Conservation (phyloP, 53 echinoderm and acorn worm genomes). For the Echinarachnius parma region DNA sequence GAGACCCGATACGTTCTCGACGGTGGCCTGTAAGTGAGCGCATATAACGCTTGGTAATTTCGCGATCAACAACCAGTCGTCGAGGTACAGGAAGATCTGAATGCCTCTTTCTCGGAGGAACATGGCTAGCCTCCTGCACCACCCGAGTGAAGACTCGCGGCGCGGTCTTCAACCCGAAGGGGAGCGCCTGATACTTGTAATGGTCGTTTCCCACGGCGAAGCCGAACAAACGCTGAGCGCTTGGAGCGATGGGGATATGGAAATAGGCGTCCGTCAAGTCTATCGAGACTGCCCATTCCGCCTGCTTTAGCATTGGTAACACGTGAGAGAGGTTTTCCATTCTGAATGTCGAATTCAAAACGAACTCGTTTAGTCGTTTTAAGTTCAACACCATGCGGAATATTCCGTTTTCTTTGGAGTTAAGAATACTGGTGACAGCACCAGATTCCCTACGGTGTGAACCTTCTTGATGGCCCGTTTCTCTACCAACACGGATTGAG, state of each 20-base stretch:
- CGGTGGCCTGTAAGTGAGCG: neutral
- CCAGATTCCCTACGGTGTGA: neutral
- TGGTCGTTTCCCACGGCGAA: constrained; percentile 1
- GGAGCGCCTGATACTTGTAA: constrained; percentile 39
- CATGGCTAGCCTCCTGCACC: constrained; percentile 20
- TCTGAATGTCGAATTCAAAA: constrained; percentile 15
- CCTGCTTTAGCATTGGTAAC: constrained; percentile 3
- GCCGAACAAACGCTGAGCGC: neutral
- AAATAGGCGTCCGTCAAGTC: constrained; percentile 29
- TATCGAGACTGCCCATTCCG: constrained; percentile 28
- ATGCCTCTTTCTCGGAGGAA: constrained; percentile 18
- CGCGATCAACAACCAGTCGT: constrained; percentile 59
- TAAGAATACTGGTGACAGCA: constrained; percentile 14
- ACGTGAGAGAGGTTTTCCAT: constrained; percentile 42
- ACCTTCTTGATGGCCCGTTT: constrained; percentile 7
- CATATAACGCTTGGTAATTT: neutral
- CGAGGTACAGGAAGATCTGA: constrained; percentile 45
- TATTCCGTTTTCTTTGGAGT: neutral
- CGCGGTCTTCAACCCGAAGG: constrained; percentile 50
- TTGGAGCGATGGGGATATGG: constrained; percentile 11
- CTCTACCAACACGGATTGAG: neutral
- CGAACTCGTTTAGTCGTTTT: constrained; percentile 19
- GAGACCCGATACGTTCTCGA: neutral
- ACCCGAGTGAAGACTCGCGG: constrained; percentile 57
- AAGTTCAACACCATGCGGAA: constrained; percentile 32